Conservation (phyloP, 1,140 invertebrate genomes). For the Drosophila rufa region DNA sequence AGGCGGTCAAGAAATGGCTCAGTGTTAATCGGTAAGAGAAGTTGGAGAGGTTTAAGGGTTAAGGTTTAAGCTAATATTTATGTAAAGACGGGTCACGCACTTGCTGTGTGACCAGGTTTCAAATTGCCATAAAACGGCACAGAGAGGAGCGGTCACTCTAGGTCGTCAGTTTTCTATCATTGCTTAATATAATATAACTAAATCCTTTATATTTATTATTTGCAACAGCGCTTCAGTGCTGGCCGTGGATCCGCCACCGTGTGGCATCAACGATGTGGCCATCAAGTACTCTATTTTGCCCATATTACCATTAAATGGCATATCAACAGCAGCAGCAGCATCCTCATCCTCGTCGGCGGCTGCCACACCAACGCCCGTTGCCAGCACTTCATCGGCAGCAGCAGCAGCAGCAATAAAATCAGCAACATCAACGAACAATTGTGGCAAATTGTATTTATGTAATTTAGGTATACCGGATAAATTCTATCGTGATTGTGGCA, state of each 20-base stretch:
- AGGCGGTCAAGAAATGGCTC: constrained; percentile 87
- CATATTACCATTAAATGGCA: constrained; percentile 89
- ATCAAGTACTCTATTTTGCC: constrained; percentile 92
- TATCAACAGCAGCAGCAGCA: constrained; percentile 77
- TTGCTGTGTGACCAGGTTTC: no score
- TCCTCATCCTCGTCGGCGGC: constrained; percentile 47
- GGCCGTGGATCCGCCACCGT: constrained; percentile 92
- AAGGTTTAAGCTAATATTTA: not conserved
- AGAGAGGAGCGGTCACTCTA: no score
- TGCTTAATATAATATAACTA: no score
- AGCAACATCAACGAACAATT: constrained; percentile 86
- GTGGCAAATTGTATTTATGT: constrained; percentile 94
- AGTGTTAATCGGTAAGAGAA: constrained; percentile 86
- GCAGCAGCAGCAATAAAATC: constrained; percentile 16
- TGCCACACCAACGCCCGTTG: constrained; percentile 44
- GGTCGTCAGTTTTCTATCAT: no score
- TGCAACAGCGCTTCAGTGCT: constrained; percentile 89
- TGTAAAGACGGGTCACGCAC: not conserved
- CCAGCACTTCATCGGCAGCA: constrained; percentile 55
- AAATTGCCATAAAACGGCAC: no score
- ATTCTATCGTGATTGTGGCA: constrained; percentile 91
- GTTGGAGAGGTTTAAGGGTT: not conserved
- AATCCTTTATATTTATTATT: not conserved
- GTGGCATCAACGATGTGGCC: constrained; percentile 88
- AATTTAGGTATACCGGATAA: constrained; percentile 93